These are phyloP conservation scores for Sphaeridia pumilis DNA, from an alignment of 2,888 invertebrate genomes.

Conservation along the genomic window DNA sequence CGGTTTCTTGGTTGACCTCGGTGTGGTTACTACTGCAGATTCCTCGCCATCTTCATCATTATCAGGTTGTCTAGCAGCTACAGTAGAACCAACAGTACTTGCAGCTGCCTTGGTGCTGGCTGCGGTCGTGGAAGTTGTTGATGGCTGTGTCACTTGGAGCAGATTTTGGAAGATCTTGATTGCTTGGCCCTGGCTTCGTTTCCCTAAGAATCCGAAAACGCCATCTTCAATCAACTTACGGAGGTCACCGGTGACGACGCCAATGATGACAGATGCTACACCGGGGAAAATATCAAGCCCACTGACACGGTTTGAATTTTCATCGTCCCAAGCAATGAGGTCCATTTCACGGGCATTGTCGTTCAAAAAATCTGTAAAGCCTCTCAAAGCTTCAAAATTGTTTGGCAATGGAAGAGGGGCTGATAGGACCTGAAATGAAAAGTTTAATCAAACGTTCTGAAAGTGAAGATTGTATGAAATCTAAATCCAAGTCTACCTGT, in stretches of 20 bases:
- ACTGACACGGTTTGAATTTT: neutral
- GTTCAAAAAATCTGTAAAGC: too few species aligned
- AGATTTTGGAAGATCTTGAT: conserved; percentile 5
- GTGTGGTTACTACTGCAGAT: neutral
- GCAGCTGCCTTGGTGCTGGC: neutral
- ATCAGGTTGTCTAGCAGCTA: neutral
- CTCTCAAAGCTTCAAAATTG: too few species aligned
- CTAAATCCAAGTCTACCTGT: too few species aligned
- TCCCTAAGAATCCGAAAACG: conserved; percentile 3
- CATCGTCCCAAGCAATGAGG: conserved; percentile 4
- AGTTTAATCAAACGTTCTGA: too few species aligned
- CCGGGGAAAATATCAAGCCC: neutral
- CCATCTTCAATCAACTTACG: conserved; percentile 10
- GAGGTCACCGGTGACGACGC: conserved; percentile 5
- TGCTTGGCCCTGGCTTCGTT: neutral
- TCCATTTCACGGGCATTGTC: too few species aligned
- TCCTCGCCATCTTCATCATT: neutral
- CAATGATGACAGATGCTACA: conserved; percentile 4
- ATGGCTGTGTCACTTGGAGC: neutral
- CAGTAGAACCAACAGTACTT: neutral
- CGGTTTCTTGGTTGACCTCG: conserved; percentile 1
- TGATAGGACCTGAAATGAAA: too few species aligned
- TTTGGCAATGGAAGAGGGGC: too few species aligned
- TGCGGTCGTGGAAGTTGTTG: neutral
- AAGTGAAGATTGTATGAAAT: too few species aligned